Base-by-base conservation (phyloP, 1,140 invertebrate genomes). In the Callitettix versicolor region DNA sequence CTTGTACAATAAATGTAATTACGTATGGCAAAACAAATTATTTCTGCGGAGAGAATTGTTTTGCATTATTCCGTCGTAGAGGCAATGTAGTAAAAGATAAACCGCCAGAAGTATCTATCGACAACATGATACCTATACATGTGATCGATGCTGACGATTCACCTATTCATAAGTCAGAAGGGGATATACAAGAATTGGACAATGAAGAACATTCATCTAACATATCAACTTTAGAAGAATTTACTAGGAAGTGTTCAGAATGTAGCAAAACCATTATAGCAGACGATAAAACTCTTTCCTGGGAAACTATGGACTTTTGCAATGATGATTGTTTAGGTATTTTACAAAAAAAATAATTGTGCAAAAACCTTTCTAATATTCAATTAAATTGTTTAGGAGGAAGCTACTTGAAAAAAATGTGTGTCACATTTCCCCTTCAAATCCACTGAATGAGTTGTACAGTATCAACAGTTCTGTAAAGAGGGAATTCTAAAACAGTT, bases 261-360 rank as follows among this genome's bases (percentile, higher is more conserved):
- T 82, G 82, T 66, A 60, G 61, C 30, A 56, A 65, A 33, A 58
- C 72, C 56, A 58, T 72, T 66, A 9, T 63, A 3, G 66, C 61
- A 18, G 76, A 80, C 21, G 81, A 84, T 12, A 78, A 78, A 55
- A 79, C 80, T 65, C 69, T 88, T 11, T 82, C 81, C 1, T 96
- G 91, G 91, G 90, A 94, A 72, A 90, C 90, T 0, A 88, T 95
- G 83, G 89, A 94, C 66, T 95, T 91, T 67, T 95, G 91, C 68
- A 86, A 88, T 58, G 89, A 93, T 65, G 75, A 82, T 42, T 95
- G 91, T 69, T 75, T 95, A 53, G 84, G 85, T 60, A 78, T 79
- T 62, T 65, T 62, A 71, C 72, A 34, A 52, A 42, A 40, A 14
- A 55, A 9, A 30, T 30, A 30, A 30, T 30, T 30, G 26, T 30